phyloP scores from a whole-genome alignment of 2,888 invertebrate genomes.

The Proisotoma minuta region DNA sequence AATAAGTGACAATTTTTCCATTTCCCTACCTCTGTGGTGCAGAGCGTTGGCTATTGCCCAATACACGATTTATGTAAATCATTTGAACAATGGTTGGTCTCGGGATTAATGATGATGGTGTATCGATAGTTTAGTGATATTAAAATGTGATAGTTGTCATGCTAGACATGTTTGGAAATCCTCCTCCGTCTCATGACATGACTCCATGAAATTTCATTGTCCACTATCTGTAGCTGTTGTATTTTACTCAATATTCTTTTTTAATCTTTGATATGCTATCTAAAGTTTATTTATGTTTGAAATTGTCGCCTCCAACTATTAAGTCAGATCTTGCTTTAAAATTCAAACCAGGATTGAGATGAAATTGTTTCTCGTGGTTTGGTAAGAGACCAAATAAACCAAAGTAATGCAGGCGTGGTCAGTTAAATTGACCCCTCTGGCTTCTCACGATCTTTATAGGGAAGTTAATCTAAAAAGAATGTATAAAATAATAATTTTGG shows the following conservation, averaged over 20 bases:
- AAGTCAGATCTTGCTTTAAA: neutral
- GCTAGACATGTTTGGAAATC: constrained; percentile 11
- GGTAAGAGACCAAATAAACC: too few relatives aligned
- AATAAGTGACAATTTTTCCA: too few relatives aligned
- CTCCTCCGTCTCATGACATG: constrained; percentile 9
- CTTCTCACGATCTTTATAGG: constrained; percentile 8
- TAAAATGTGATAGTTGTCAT: constrained; percentile 14
- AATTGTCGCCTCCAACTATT: neutral
- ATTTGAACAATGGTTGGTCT: too few relatives aligned
- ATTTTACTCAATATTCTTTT: neutral
- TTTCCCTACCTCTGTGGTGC: too few relatives aligned
- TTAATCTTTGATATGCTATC: neutral
- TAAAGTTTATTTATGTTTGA: too few relatives aligned
- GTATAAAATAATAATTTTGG: too few relatives aligned
- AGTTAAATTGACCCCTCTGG: constrained; percentile 9
- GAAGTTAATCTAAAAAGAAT: too few relatives aligned
- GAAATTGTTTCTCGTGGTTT: neutral
- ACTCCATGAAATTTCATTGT: neutral
- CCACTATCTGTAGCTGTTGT: neutral
- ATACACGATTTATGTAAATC: too few relatives aligned
- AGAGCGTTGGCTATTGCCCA: too few relatives aligned
- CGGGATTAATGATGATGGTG: too few relatives aligned
- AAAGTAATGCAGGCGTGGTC: constrained; percentile 12
- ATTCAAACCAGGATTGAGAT: too few relatives aligned
- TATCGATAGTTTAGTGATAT: too few relatives aligned